phyloP scores from a whole-genome alignment of 35 echinoderm and acorn worm species.

The Eucidaris tribuloides region DNA sequence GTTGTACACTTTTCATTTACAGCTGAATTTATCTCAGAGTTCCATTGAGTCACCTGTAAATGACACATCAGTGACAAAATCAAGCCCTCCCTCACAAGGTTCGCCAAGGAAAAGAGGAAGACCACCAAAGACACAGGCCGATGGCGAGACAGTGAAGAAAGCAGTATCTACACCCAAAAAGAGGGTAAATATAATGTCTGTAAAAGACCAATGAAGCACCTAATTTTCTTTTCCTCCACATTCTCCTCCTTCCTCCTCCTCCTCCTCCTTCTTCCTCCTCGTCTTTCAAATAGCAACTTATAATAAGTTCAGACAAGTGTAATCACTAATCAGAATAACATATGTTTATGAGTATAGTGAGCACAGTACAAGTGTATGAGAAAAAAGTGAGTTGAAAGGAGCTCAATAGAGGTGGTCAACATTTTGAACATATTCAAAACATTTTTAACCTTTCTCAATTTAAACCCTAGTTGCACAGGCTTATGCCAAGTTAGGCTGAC shows the following conservation, averaged over 20 bases:
- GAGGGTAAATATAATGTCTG: conserved; percentile 53
- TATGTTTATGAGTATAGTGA: too few species aligned
- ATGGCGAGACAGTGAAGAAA: not conserved
- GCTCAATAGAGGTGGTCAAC: too few species aligned
- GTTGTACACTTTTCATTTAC: not conserved
- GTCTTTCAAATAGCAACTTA: too few species aligned
- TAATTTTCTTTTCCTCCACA: not conserved
- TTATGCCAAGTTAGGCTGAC: not conserved
- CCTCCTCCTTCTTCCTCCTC: not conserved
- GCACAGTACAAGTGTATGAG: too few species aligned
- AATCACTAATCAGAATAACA: too few species aligned
- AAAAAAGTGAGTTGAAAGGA: too few species aligned
- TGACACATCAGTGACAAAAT: not conserved
- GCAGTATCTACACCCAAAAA: conserved; percentile 41
- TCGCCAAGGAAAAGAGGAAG: conserved; percentile 17
- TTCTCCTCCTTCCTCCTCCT: not conserved
- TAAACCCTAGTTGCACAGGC: not conserved
- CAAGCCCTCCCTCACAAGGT: not conserved
- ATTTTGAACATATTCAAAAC: too few species aligned
- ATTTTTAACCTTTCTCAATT: too few species aligned
- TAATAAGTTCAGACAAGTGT: too few species aligned
- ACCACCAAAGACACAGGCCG: not conserved
- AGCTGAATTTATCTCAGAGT: conserved; percentile 8
- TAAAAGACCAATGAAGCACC: not conserved
- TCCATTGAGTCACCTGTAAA: not conserved